Evolutionary conservation across 2,113 vertebrate species (phyloP).

Genomic region (Clarias gariepinus): DNA sequence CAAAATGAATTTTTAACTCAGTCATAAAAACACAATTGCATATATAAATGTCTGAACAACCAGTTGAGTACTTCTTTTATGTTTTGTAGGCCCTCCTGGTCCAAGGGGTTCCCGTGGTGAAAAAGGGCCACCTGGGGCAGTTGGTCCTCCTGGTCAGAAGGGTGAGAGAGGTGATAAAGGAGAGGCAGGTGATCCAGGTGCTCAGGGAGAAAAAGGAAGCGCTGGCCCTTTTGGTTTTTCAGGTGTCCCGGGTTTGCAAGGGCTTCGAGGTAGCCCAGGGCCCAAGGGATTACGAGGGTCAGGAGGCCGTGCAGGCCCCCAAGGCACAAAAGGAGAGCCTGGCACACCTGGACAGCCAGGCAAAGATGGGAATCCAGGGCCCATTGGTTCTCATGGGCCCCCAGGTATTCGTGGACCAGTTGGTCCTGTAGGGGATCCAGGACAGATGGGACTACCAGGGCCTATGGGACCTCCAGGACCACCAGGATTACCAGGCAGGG

Average conservation of each 20-base stretch:
- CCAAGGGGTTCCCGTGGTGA: slow-evolving; percentile 91
- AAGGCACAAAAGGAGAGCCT: slow-evolving; percentile 85
- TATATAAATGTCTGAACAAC: neutral
- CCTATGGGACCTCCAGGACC: slow-evolving; percentile 80
- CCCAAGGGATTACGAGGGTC: slow-evolving; percentile 92
- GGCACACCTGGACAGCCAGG: slow-evolving; percentile 83
- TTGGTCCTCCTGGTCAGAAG: slow-evolving; percentile 83
- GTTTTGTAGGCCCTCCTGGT: slow-evolving; percentile 87
- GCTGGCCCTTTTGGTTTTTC: slow-evolving; percentile 79
- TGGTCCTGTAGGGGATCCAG: slow-evolving; percentile 83
- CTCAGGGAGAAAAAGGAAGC: slow-evolving; percentile 83
- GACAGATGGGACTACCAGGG: slow-evolving; percentile 81
- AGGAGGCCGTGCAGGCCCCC: slow-evolving; percentile 84
- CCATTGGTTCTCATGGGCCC: slow-evolving; percentile 82
- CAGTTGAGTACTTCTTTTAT: slow-evolving; percentile 36
- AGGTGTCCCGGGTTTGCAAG: slow-evolving; percentile 85
- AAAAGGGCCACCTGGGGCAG: slow-evolving; percentile 81
- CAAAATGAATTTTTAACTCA: neutral
- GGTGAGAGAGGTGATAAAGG: slow-evolving; percentile 92
- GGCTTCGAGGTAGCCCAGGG: slow-evolving; percentile 84
- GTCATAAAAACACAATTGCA: neutral
- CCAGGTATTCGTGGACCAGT: slow-evolving; percentile 82
- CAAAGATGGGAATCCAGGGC: slow-evolving; percentile 83
- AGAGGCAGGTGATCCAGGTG: slow-evolving; percentile 78
- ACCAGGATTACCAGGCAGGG: slow-evolving; percentile 68